Percentiles rank a stretch among this genome's conserved stretches.
Conservation (phyloP, 1,140 invertebrate genomes). For the Arion vulgaris region DNA sequence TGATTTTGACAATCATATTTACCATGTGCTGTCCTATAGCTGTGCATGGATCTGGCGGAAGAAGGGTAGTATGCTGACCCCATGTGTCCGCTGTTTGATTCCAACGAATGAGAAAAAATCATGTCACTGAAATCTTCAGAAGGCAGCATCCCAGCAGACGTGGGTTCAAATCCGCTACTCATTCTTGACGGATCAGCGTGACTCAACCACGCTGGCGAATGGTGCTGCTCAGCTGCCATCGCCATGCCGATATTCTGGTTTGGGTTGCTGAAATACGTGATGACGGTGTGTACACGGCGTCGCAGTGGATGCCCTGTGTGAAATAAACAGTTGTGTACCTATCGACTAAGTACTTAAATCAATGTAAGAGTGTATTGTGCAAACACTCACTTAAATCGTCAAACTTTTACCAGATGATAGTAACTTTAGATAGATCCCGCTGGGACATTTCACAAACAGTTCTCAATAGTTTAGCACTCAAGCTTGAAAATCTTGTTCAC, state of each 20-base stretch:
- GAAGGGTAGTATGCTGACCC: slow-evolving; percentile 46
- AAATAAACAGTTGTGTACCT: no score
- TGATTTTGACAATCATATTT: slow-evolving; percentile 26
- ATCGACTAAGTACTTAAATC: no score
- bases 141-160: slow-evolving; percentile 48
- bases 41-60: slow-evolving; percentile 46
- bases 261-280: background rate
- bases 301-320: background rate
- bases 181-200: slow-evolving; percentile 51
- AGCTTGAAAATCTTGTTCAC: no score
- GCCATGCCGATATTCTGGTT: slow-evolving; percentile 37
- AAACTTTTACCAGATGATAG: no score
- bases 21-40: slow-evolving; percentile 56
- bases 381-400: no score
- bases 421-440: no score
- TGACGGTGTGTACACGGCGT: background rate
- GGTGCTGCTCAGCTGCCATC: slow-evolving; percentile 50
- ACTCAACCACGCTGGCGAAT: slow-evolving; percentile 50
- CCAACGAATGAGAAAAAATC: slow-evolving; percentile 56
- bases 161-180: slow-evolving; percentile 43
- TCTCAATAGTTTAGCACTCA: no score
- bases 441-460: no score
- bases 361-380: no score
- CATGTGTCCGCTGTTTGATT: slow-evolving; percentile 49
- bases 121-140: slow-evolving; percentile 60